These are phyloP conservation scores for Rhyacichthys aspro DNA, from an alignment of 2,797 vertebrate genomes.

Conservation along the genomic window DNA sequence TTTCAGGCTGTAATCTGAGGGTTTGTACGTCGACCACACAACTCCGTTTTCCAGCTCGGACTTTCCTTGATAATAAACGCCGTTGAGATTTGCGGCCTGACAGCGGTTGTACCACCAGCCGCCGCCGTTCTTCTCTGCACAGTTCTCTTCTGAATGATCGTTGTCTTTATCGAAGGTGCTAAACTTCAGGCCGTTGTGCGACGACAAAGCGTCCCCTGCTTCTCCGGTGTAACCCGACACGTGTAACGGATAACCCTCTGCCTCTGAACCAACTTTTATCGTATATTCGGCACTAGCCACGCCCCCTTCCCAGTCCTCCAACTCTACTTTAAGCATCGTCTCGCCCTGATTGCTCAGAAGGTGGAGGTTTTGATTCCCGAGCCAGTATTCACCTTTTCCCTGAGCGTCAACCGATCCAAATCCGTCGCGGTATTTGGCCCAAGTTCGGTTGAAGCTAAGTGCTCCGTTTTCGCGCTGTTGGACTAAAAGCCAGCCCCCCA, in stretches of 20 bases:
- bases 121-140: slow-evolving; percentile 86
- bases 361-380: slow-evolving; percentile 90
- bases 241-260: slow-evolving; percentile 80
- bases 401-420: slow-evolving; percentile 86
- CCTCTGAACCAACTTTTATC: slow-evolving; percentile 81
- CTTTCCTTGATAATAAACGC: slow-evolving; percentile 83
- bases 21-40: slow-evolving; percentile 86
- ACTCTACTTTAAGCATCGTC: slow-evolving; percentile 86
- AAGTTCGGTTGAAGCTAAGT: slow-evolving; percentile 93
- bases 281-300: slow-evolving; percentile 84
- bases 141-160: slow-evolving; percentile 87
- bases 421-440: slow-evolving; percentile 90
- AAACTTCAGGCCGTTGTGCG: slow-evolving; percentile 86
- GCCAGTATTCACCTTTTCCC: slow-evolving; percentile 90
- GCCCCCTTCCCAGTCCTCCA: slow-evolving; percentile 90
- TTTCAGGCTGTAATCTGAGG: slow-evolving; percentile 87
- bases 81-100: slow-evolving; percentile 90
- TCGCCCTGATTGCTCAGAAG: slow-evolving; percentile 78
- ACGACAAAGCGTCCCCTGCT: slow-evolving; percentile 84
- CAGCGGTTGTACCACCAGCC: slow-evolving; percentile 98
- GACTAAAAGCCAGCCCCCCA: slow-evolving; percentile 95
- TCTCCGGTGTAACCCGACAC: slow-evolving; percentile 87
- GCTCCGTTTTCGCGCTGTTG: slow-evolving; percentile 92
- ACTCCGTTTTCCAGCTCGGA: slow-evolving; percentile 86
- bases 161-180: slow-evolving; percentile 90